Conservation (phyloP, 2,888 invertebrate genomes). For the Malthinus seriepunctatus region DNA sequence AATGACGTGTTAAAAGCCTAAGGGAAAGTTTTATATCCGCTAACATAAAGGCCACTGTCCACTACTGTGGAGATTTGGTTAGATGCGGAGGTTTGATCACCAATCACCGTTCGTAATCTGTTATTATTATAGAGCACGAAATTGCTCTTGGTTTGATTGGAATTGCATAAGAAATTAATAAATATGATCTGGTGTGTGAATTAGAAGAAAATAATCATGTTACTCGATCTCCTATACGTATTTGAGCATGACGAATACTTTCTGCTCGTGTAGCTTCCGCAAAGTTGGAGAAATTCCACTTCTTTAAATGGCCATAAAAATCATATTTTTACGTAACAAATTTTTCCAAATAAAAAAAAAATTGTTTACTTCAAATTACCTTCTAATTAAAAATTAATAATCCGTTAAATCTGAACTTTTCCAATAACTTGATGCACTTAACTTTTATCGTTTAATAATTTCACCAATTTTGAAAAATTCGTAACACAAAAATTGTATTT, state of each 20-base stretch:
- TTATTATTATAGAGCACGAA: no score
- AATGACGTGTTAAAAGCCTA: slow-evolving; percentile 20
- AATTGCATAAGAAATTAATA: no score
- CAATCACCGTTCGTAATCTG: no score
- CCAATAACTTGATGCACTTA: background rate
- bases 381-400: background rate
- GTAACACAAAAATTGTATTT: background rate
- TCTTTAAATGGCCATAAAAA: background rate
- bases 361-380: background rate
- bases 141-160: no score
- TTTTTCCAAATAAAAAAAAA: background rate
- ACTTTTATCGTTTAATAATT: no score
- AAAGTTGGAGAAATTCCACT: slow-evolving; percentile 13
- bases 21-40: slow-evolving; percentile 33
- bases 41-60: slow-evolving; percentile 32
- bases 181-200: no score
- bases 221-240: background rate
- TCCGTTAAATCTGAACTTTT: background rate
- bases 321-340: slow-evolving; percentile 12
- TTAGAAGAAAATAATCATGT: no score
- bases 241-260: slow-evolving; percentile 13
- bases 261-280: slow-evolving; percentile 16
- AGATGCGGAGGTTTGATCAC: no score
- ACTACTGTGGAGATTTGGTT: no score
- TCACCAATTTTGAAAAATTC: no score